These are phyloP conservation scores for Paratrypauchen microcephalus DNA, from an alignment of 2,797 vertebrate species.

Conservation along the genomic window DNA sequence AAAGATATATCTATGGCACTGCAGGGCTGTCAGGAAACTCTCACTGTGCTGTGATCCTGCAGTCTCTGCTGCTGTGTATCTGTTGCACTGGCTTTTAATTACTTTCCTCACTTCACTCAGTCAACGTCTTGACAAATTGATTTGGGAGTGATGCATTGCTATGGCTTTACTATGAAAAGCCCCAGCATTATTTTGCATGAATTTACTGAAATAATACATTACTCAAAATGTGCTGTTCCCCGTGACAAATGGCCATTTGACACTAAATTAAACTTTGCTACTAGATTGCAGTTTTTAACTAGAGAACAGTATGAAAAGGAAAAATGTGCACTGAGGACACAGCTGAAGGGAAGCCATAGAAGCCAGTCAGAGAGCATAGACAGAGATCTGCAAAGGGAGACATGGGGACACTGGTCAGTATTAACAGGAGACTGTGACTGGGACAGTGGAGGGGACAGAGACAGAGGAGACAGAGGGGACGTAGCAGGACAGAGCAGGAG, in stretches of 20 bases:
- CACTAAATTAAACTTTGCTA: conserved; percentile 27
- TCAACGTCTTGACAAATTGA: conserved; percentile 40
- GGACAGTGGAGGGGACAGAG: conserved; percentile 32
- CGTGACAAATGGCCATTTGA: conserved; percentile 36
- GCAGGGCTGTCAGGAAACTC: conserved; percentile 5
- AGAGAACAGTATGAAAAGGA: conserved; percentile 3
- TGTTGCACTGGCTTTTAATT: conserved; percentile 40
- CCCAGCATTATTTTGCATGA: conserved; percentile 25
- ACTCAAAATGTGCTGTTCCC: conserved; percentile 25
- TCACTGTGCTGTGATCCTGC: conserved; percentile 13
- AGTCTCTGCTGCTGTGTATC: conserved; percentile 9
- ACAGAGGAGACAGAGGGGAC: too few relatives aligned
- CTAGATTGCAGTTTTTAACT: conserved; percentile 4
- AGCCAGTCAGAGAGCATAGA: conserved; percentile 10
- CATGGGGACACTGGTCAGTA: not conserved
- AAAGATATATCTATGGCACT: not conserved
- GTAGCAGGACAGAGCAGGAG: too few relatives aligned
- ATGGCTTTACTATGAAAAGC: conserved; percentile 23
- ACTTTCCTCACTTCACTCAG: conserved; percentile 40
- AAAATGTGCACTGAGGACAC: conserved; percentile 11
- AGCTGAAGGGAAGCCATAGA: conserved; percentile 23
- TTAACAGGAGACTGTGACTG: conserved; percentile 15
- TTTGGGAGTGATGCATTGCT: conserved; percentile 41
- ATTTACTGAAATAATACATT: conserved; percentile 25
- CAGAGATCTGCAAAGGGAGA: conserved; percentile 18